Conservation (phyloP, 2,113 vertebrate genomes). For the Atherinomorus stipes region DNA sequence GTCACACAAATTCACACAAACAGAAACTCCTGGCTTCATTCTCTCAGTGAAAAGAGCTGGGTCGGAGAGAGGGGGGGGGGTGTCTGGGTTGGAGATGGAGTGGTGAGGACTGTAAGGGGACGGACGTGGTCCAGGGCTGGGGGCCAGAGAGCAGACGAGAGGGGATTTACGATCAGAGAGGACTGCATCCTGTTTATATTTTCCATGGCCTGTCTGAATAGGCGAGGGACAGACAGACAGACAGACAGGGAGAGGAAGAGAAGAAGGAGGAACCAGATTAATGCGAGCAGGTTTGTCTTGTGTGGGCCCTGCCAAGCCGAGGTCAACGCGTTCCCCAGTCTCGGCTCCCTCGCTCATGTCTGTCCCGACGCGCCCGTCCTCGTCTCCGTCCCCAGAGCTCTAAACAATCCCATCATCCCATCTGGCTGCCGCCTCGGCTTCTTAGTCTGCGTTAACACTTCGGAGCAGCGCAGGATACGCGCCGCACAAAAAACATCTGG, state of each 20-base stretch:
- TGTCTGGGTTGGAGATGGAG: constrained; percentile 37
- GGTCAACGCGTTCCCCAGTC: constrained; percentile 62
- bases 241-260: not conserved
- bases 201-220: constrained; percentile 63
- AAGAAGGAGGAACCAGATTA: constrained; percentile 45
- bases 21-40: constrained; percentile 51
- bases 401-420: constrained; percentile 60
- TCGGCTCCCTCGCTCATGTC: constrained; percentile 15
- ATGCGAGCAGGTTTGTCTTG: constrained; percentile 37
- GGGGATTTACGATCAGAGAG: constrained; percentile 83
- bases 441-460: constrained; percentile 62
- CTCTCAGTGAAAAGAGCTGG: constrained; percentile 29
- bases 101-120: constrained; percentile 49
- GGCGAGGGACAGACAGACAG: constrained; percentile 36
- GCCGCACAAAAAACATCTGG: constrained; percentile 72
- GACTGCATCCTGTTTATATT: constrained; percentile 85
- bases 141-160: constrained; percentile 65
- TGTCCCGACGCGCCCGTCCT: constrained; percentile 23
- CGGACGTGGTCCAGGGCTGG: constrained; percentile 65
- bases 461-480: constrained; percentile 16
- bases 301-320: not conserved
- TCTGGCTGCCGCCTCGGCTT: constrained; percentile 46
- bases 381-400: constrained; percentile 44
- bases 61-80: not conserved
- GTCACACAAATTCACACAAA: constrained; percentile 40